These are phyloP conservation scores for Frankliniella intonsa DNA, from an alignment of 2,888 invertebrate genomes.

Conservation along the genomic window DNA sequence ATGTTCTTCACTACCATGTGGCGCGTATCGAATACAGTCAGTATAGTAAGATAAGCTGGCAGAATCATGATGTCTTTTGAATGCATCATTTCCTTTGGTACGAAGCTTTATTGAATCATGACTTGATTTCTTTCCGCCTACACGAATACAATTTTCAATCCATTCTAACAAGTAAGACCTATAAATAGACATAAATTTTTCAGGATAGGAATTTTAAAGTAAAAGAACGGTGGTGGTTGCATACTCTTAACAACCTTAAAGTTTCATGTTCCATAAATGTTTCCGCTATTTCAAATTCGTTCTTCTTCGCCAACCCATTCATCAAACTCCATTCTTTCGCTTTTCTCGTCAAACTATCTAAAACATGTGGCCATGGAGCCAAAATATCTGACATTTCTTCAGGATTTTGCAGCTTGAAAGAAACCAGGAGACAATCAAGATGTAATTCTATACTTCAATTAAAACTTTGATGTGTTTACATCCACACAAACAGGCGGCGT, in stretches of 20 bases:
- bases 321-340: background rate
- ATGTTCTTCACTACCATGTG: conserved; percentile 53
- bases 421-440: background rate
- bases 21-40: conserved; percentile 58
- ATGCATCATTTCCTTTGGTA: conserved; percentile 56
- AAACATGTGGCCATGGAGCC: background rate
- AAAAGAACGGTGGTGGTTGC: background rate
- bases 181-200: conserved; percentile 20
- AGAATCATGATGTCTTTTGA: conserved; percentile 51
- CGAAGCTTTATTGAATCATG: conserved; percentile 45
- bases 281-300: conserved; percentile 23
- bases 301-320: conserved; percentile 29
- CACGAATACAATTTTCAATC: conserved; percentile 32
- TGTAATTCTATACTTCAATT: background rate
- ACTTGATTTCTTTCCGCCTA: conserved; percentile 41
- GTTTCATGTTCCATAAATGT: conserved; percentile 29
- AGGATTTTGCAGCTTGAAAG: background rate
- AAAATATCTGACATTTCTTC: background rate
- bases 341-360: background rate
- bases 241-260: background rate
- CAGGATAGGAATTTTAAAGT: conserved; percentile 12
- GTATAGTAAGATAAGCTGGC: conserved; percentile 58
- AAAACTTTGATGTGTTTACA: background rate
- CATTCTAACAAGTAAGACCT: conserved; percentile 29
- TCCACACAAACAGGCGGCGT: too few relatives aligned